Conservation (phyloP, 2,888 invertebrate species). For the Rotaria sp. region DNA sequence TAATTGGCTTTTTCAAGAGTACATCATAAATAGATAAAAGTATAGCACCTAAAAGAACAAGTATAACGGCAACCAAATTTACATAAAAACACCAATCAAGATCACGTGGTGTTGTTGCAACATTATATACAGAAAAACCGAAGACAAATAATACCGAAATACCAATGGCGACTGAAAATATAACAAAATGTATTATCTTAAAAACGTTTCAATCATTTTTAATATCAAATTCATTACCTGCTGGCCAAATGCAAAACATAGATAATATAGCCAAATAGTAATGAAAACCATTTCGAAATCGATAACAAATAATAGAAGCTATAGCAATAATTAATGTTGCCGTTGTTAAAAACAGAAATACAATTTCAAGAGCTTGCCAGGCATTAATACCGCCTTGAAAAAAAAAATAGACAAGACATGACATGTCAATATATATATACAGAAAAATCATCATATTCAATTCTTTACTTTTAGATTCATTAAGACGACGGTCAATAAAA, state of each 20-base stretch:
- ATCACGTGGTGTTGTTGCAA: neutral
- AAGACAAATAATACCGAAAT: neutral
- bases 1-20: neutral
- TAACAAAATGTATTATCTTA: neutral
- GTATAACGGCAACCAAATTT: neutral
- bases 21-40: neutral
- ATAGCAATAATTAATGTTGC: slow-evolving; percentile 2
- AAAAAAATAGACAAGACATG: too few species aligned
- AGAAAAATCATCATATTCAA: too few species aligned
- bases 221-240: neutral
- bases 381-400: neutral
- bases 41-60: neutral
- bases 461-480: neutral
- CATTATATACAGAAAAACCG: slow-evolving; percentile 20
- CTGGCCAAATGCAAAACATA: neutral
- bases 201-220: neutral
- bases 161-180: neutral
- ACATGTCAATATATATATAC: neutral
- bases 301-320: neutral
- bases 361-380: slow-evolving; percentile 13
- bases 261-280: slow-evolving; percentile 12
- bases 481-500: neutral
- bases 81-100: slow-evolving; percentile 21
- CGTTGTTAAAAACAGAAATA: neutral
- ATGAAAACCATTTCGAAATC: neutral